Base-by-base conservation (phyloP, 2,113 vertebrate species). In the Gadus macrocephalus region DNA sequence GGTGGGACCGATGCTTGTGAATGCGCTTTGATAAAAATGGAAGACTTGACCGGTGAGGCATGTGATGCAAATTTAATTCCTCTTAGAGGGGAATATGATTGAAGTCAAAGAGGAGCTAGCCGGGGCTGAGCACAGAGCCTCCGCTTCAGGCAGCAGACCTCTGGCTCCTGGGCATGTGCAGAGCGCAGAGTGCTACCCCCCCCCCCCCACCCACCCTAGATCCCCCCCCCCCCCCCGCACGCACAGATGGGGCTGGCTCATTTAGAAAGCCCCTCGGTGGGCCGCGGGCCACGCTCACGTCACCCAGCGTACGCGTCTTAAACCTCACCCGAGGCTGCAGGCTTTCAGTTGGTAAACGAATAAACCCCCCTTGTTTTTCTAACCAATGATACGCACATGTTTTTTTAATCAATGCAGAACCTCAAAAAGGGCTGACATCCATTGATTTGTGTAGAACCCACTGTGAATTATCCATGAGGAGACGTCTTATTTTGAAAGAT, bases 51-150 rank as follows among this genome's bases (percentile, higher is more conserved):
- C 42, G 59, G 69, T 74, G 83, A 87, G 83, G 81, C 68, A 19
- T 84, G 73, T 83, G 81, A 90, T 89, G 86, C 86, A 89, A 89
- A 92, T 88, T 83, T 77, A 87, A 86, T 89, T 87, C 75, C 82
- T 87, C 69, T 85, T 84, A 71, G 83, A 72, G 67, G 76, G 78
- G 78, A 89, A 86, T 80, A 71, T 82, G 83, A 89, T 80, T 82
- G 81, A 85, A 86, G 86, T 79, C 78, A 77, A 77, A 70, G 77
- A 80, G 70, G 71, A 86, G 78, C 68, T 70, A 77, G 81, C 81
- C 83, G 77, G 84, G 81, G 4, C 83, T 78, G 85, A 87, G 85
- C 87, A 77, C 70, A 81, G 81, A 86, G 80, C 78, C 75, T 64
- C 53, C 63, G 83, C 72, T 49, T 14, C 42, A 2, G 42, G 12